Conservation (phyloP, 2,888 invertebrate species). For the Heliconius ismenius region DNA sequence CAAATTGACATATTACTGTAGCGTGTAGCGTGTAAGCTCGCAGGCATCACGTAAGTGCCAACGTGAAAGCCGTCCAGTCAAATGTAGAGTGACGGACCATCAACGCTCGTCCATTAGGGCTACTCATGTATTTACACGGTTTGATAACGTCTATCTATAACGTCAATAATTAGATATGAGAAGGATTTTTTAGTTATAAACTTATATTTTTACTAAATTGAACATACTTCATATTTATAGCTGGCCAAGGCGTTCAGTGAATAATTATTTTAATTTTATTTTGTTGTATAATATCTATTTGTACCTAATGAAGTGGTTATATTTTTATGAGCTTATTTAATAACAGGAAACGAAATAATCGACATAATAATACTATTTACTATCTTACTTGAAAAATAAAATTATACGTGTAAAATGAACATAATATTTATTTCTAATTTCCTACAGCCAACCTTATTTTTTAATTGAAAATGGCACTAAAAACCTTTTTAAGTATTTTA, state of each 20-base stretch:
- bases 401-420: neutral
- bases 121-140: conserved; percentile 37
- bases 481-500: neutral
- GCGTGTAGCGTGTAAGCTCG: conserved; percentile 56
- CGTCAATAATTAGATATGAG: neutral
- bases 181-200: too few relatives aligned
- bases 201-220: too few relatives aligned
- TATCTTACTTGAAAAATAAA: neutral
- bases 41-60: conserved; percentile 63
- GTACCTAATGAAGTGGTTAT: too few relatives aligned
- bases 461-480: neutral
- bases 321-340: too few relatives aligned
- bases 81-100: conserved; percentile 78
- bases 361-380: too few relatives aligned
- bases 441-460: neutral
- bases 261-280: too few relatives aligned
- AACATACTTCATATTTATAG: too few relatives aligned
- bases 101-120: conserved; percentile 75
- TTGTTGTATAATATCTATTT: too few relatives aligned
- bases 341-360: too few relatives aligned
- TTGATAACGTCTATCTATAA: conserved; percentile 36
- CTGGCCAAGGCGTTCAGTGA: too few relatives aligned
- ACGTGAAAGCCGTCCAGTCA: conserved; percentile 78
- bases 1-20: conserved; percentile 48
- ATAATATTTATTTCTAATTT: neutral